A percentile compares a stretch with the other conserved stretches of the same genome.
phyloP scores from a whole-genome alignment of 1,140 invertebrate genomes.

The Galleria mellonella region DNA sequence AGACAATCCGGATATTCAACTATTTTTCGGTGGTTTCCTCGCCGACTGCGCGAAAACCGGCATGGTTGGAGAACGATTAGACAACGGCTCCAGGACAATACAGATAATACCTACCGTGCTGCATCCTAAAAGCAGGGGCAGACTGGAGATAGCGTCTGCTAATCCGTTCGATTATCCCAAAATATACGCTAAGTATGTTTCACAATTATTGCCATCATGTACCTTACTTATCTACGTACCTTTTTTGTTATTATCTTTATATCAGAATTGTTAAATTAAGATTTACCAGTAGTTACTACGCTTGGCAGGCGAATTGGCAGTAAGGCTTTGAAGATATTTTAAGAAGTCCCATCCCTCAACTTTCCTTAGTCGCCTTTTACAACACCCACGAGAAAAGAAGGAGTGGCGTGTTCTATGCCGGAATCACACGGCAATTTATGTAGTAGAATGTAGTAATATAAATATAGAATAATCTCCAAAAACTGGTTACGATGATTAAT shows the following conservation, averaged over 20 bases:
- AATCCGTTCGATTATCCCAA: conserved; percentile 79
- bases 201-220: neutral
- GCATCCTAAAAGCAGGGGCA: conserved; percentile 89
- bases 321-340: too few relatives aligned
- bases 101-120: conserved; percentile 80
- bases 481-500: too few relatives aligned
- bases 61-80: conserved; percentile 85
- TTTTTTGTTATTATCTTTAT: too few relatives aligned
- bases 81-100: conserved; percentile 77
- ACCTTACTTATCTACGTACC: too few relatives aligned
- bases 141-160: conserved; percentile 79
- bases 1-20: conserved; percentile 89
- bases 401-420: too few relatives aligned
- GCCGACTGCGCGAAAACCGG: conserved; percentile 88
- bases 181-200: conserved; percentile 63
- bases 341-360: too few relatives aligned
- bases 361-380: too few relatives aligned
- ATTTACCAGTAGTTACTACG: too few relatives aligned
- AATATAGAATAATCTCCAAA: too few relatives aligned
- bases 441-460: neutral
- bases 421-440: too few relatives aligned
- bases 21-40: conserved; percentile 89
- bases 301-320: too few relatives aligned
- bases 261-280: neutral
- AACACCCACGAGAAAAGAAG: too few relatives aligned